Evolutionary conservation across 2,113 vertebrate species (phyloP), one percentile per base, ranked within the genome.

Genomic region (Trachemys scripta): DNA sequence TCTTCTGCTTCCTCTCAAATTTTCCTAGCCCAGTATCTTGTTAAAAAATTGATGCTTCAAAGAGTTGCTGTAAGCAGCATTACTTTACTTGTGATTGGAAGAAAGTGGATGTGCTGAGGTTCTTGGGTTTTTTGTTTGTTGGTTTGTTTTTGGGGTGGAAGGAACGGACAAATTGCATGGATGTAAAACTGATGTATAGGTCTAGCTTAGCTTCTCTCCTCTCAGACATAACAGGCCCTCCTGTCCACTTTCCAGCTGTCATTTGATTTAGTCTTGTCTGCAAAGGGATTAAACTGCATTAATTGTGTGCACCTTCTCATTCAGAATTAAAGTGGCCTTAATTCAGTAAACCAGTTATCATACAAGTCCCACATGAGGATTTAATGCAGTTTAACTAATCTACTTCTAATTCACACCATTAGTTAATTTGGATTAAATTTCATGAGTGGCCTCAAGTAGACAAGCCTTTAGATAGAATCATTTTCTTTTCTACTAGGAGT

Each of bases 31-130:
- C 47, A 49, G 31, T 50, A 47, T 80, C 31, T 80, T 53, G 27
- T 51, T 45, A 12, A 25, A 25, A 75, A 76, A 76, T 10, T 45
- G 5, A 24, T 75, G 38, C 69, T 75, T 35, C 22, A 75, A 75
- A 42, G 38, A 75, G 20, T 20, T 42, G 9, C 17, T 72, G 3
- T 72, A 35, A 22, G 38, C 22, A 24, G 20, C 0, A 80, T 95
- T 92, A 54, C 91, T 84, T 96, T 86, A 54, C 90, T 75, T 95
- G 82, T 47, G 86, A 93, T 86, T 69, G 16, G 31, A 16, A 69
- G 31, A 16, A 16, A 8, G 16, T 69, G 62, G 14, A 35, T 69
- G 35, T 10, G 6, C n/a, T 69, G 62, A 19, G 35, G 35, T n/a
- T 65, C 5, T 65, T 65, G 2, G 62, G 54, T 9, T 54, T 24